Percentiles rank a stretch among this genome's conserved stretches.
phyloP scores from a whole-genome alignment of 2,113 vertebrate genomes.

The Plecotus auritus region DNA sequence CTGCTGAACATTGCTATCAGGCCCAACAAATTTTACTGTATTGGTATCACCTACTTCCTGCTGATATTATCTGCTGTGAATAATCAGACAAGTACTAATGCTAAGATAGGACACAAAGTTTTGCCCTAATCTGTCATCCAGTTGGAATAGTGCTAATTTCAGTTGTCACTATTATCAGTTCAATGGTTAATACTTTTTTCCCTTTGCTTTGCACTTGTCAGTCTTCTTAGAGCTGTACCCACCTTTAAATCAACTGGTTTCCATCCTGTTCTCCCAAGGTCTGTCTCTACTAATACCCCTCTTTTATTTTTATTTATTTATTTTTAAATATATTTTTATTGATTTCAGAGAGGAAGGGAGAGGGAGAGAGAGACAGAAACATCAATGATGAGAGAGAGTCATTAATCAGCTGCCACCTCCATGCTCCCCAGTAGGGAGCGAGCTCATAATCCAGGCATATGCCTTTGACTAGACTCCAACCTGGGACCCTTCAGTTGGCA shows the following conservation, averaged over 20 bases:
- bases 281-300: background rate
- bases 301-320: too few relatives aligned
- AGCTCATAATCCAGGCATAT: too few relatives aligned
- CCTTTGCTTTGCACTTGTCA: constrained; percentile 5
- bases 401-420: too few relatives aligned
- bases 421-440: too few relatives aligned
- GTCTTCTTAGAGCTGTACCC: background rate
- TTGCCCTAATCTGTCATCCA: background rate
- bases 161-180: background rate
- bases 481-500: too few relatives aligned
- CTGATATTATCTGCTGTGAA: background rate
- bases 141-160: background rate
- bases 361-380: too few relatives aligned
- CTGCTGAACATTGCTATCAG: background rate
- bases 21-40: background rate
- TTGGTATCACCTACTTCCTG: background rate
- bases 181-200: background rate
- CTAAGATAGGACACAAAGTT: background rate
- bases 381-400: too few relatives aligned
- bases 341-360: too few relatives aligned
- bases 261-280: background rate
- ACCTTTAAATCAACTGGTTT: background rate
- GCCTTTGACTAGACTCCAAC: too few relatives aligned
- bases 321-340: too few relatives aligned
- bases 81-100: background rate